These are phyloP conservation scores for Apostichopus californicus DNA, from an alignment of 35 echinoderm and acorn worm genomes.

Conservation along the genomic window DNA sequence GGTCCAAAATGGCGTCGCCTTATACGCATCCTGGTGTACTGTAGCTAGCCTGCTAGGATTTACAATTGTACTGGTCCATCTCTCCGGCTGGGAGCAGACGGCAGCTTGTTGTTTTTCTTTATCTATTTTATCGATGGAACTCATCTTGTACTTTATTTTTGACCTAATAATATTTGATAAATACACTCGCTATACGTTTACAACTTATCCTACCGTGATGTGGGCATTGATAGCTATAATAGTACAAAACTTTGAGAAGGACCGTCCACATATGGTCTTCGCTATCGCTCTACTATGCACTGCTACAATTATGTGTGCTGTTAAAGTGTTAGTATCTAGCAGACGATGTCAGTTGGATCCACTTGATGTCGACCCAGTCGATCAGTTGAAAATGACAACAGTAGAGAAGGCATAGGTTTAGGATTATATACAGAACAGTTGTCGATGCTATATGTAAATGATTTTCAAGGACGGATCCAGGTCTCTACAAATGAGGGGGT, in stretches of 20 bases:
- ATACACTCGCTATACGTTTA: constrained; percentile 48
- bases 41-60: constrained; percentile 15
- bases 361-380: neutral
- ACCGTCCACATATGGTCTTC: neutral
- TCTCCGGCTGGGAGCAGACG: neutral
- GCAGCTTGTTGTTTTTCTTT: constrained; percentile 19
- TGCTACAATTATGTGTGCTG: constrained; percentile 10
- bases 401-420: constrained; percentile 9
- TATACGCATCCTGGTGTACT: constrained; percentile 57
- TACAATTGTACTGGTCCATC: constrained; percentile 34
- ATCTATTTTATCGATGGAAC: constrained; percentile 17
- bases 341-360: neutral
- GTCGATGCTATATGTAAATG: no score
- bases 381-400: constrained; percentile 20
- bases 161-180: constrained; percentile 28
- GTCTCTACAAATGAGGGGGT: no score
- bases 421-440: neutral
- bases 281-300: neutral
- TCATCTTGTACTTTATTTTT: constrained; percentile 32
- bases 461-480: no score
- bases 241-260: neutral
- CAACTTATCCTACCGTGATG: constrained; percentile 45
- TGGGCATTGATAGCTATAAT: constrained; percentile 35
- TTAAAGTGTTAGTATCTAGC: neutral
- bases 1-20: constrained; percentile 58